phyloP scores from a whole-genome alignment of 2,113 vertebrate genomes.

The Sus scrofa region T2T-Sscrofa CM000819.6:129833501-129834000 shows the following conservation, averaged over 20 bases:
- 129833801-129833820: neutral
- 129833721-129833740: neutral
- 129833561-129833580: neutral
- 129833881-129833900: neutral
- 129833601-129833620: neutral
- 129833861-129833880: neutral
- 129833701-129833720: neutral
- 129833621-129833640: neutral
- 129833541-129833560: neutral
- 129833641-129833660: neutral
- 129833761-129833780: conserved; percentile 4
- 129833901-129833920: neutral
- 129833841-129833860: neutral
- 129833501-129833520: neutral
- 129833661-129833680: neutral
- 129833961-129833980: neutral
- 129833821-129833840: conserved; percentile 30
- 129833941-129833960: neutral
- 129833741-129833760: neutral
- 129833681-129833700: neutral
- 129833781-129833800: conserved; percentile 1
- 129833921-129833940: neutral
- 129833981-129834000: neutral
- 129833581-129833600: neutral
- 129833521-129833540: neutral